Conservation (phyloP, 2,888 invertebrate genomes). For the Achlya flavicornis region DNA sequence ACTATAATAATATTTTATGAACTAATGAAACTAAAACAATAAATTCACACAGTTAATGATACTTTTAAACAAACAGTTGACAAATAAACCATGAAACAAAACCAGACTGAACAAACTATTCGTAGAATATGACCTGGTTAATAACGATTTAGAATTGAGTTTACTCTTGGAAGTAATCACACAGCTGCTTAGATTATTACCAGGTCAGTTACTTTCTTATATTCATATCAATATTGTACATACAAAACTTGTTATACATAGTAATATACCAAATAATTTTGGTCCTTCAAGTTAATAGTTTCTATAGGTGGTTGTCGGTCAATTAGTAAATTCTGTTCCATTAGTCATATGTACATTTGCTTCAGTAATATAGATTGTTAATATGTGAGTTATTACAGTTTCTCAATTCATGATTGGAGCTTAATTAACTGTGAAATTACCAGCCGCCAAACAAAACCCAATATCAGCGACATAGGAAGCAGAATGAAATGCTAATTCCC, state of each 20-base stretch:
- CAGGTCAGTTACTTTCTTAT: no score
- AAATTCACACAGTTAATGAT: not conserved
- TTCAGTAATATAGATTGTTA: constrained; percentile 15
- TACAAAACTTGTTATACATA: not conserved
- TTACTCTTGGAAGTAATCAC: not conserved
- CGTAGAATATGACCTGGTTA: not conserved
- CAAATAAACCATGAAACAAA: not conserved
- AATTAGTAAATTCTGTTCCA: not conserved
- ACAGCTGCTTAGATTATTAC: not conserved
- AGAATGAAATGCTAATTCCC: constrained; percentile 48
- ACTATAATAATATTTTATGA: not conserved
- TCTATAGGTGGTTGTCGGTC: not conserved
- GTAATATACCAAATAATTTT: not conserved
- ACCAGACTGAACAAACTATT: not conserved
- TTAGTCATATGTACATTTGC: not conserved
- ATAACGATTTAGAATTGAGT: not conserved
- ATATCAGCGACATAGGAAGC: constrained; percentile 34
- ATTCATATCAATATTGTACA: not conserved
- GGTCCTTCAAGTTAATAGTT: not conserved
- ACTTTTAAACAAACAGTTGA: not conserved
- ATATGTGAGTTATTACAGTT: constrained; percentile 33
- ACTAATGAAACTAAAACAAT: not conserved
- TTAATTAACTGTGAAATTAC: constrained; percentile 65
- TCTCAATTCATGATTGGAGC: constrained; percentile 41
- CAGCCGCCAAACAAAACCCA: constrained; percentile 47